Evolutionary conservation across 2,113 vertebrate species (phyloP).

Genomic region (Phylloscopus trochilus): DNA sequence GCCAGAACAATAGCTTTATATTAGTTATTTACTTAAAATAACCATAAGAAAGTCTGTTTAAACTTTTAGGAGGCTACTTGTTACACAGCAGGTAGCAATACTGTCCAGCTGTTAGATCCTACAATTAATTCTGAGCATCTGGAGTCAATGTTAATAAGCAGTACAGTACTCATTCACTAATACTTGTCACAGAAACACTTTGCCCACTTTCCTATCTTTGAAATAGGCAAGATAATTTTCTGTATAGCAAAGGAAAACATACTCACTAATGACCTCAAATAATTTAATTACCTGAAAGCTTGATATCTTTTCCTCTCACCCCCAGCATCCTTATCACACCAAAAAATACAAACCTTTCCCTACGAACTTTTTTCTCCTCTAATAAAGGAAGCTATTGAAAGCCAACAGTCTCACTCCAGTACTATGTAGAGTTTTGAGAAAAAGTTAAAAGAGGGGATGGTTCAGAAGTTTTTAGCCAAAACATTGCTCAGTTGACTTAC

Average conservation of each 20-base stretch:
- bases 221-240: background rate
- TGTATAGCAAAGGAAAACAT: background rate
- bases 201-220: background rate
- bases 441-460: background rate
- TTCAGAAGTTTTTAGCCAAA: background rate
- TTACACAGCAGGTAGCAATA: background rate
- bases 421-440: background rate
- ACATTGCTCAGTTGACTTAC: background rate
- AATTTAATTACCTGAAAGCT: background rate
- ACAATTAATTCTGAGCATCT: background rate
- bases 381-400: background rate
- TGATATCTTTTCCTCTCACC: background rate
- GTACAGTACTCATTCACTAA: background rate
- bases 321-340: background rate
- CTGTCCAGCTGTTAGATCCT: background rate
- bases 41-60: slow-evolving; percentile 47
- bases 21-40: slow-evolving; percentile 60
- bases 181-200: background rate
- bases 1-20: slow-evolving; percentile 65
- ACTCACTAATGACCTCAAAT: background rate
- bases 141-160: background rate
- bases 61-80: slow-evolving; percentile 25
- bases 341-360: background rate
- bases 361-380: background rate
- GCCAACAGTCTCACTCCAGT: background rate